Evolutionary conservation across 1,140 invertebrate species (phyloP).

Genomic region (Heliothis virescens): DNA sequence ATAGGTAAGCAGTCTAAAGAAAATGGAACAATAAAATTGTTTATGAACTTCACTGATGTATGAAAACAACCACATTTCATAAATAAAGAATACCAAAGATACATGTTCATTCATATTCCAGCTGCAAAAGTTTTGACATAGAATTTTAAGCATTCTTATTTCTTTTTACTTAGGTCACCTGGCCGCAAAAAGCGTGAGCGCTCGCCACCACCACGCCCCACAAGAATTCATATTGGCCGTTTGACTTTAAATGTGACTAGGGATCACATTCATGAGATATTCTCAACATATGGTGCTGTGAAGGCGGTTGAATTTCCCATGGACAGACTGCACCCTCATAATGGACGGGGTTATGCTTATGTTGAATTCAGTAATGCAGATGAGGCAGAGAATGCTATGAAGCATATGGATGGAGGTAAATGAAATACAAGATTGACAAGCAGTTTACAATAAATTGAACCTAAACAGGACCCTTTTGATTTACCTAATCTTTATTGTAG

Average conservation of each 20-base stretch:
- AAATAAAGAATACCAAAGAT: too few species aligned
- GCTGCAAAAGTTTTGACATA: background rate
- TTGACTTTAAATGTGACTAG: constrained; percentile 97
- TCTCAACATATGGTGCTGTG: constrained; percentile 96
- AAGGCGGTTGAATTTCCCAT: constrained; percentile 96
- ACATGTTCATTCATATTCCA: too few species aligned
- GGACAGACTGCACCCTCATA: constrained; percentile 94
- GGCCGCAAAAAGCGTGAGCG: constrained; percentile 88
- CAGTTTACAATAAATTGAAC: background rate
- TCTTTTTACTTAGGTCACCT: constrained; percentile 67
- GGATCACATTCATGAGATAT: constrained; percentile 98
- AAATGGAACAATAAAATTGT: too few species aligned
- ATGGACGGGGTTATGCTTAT: constrained; percentile 96
- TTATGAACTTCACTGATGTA: too few species aligned
- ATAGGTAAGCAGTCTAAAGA: constrained; percentile 65
- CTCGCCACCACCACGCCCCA: constrained; percentile 94
- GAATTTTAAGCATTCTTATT: background rate
- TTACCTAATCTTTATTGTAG: constrained; percentile 64
- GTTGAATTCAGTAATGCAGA: constrained; percentile 97
- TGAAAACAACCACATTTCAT: too few species aligned
- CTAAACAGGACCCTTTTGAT: background rate
- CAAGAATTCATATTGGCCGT: constrained; percentile 97
- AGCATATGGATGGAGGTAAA: constrained; percentile 99
- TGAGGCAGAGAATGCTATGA: constrained; percentile 99
- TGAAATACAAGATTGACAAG: background rate